phyloP scores from a whole-genome alignment of 2,888 invertebrate genomes.

The Abscondita cerata region DNA sequence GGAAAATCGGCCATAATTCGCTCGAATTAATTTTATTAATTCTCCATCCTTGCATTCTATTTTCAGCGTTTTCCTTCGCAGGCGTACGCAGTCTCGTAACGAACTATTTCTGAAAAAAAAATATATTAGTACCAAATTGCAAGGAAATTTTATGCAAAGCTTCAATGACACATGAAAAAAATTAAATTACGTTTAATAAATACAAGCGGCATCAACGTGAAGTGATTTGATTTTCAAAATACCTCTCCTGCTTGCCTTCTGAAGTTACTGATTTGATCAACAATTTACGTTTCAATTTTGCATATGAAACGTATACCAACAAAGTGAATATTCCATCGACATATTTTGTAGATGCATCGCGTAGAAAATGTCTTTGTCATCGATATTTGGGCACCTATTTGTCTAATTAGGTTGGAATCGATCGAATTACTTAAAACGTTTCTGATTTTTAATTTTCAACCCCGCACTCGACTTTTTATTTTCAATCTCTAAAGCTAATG shows the following conservation, averaged over 20 bases:
- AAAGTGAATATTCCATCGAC: background rate
- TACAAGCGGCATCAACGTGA: background rate
- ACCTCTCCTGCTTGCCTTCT: background rate
- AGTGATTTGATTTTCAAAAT: slow-evolving; percentile 4
- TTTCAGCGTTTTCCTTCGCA: slow-evolving; percentile 90
- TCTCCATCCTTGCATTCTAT: slow-evolving; percentile 90
- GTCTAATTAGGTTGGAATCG: too few species aligned
- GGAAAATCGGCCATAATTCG: slow-evolving; percentile 94
- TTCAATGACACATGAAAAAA: background rate
- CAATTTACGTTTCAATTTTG: slow-evolving; percentile 1
- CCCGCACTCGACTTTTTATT: too few species aligned
- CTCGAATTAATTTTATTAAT: slow-evolving; percentile 88
- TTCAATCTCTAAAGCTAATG: too few species aligned
- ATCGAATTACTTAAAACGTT: too few species aligned
- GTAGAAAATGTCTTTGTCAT: background rate
- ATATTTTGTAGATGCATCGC: background rate
- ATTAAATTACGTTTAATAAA: slow-evolving; percentile 1
- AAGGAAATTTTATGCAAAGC: too few species aligned
- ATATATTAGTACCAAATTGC: background rate
- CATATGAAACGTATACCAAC: background rate
- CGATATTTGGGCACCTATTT: too few species aligned
- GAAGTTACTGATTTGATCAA: slow-evolving; percentile 1
- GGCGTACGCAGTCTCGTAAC: slow-evolving; percentile 91
- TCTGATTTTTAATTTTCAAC: too few species aligned
- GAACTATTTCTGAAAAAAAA: slow-evolving; percentile 69